A percentile compares a stretch with the other conserved stretches of the same genome.
Evolutionary conservation across 2,797 vertebrate genomes (phyloP).

Genomic region (Phataginus tetradactyla): DNA sequence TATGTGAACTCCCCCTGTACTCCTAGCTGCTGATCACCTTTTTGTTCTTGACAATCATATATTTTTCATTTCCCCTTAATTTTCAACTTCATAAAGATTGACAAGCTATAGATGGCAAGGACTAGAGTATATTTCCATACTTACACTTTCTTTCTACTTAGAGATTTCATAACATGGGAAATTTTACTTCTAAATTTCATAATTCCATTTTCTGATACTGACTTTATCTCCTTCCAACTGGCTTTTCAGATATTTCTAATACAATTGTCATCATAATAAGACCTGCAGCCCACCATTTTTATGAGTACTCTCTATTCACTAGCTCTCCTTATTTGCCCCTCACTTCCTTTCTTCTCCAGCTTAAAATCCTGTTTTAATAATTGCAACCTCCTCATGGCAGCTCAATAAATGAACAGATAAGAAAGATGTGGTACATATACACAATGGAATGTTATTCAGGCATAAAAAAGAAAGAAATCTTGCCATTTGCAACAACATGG

Average conservation of each 20-base stretch:
- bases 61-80: background rate
- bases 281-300: background rate
- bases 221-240: background rate
- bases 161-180: background rate
- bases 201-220: background rate
- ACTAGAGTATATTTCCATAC: background rate
- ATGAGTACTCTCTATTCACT: background rate
- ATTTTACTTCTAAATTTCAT: background rate
- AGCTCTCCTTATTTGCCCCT: background rate
- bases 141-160: background rate
- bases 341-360: background rate
- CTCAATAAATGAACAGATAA: too few species aligned
- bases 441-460: too few species aligned
- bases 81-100: slow-evolving; percentile 10
- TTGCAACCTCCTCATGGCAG: too few species aligned
- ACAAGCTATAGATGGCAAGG: background rate
- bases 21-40: background rate
- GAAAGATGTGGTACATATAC: too few species aligned
- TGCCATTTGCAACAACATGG: too few species aligned
- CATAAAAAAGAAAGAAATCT: too few species aligned
- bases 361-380: background rate
- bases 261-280: background rate
- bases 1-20: background rate
- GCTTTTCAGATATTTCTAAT: background rate
- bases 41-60: background rate